A percentile compares a stretch with the other conserved stretches of the same genome.
Evolutionary conservation across 1,140 invertebrate genomes (phyloP).

Genomic region (Pogonus chalceus): DNA sequence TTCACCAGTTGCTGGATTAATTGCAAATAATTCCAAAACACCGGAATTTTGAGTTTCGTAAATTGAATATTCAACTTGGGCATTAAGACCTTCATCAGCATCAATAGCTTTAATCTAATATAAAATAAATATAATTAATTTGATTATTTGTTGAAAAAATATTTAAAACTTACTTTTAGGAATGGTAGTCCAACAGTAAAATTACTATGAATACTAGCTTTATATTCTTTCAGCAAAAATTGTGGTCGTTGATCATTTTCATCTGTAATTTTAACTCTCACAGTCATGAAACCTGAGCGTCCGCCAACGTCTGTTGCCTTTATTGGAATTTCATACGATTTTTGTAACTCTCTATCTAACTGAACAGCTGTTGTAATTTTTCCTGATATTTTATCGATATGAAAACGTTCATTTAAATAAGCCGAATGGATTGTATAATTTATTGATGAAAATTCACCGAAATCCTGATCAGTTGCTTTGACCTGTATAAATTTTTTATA

Average conservation of each 20-base stretch:
- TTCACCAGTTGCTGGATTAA: constrained; percentile 52
- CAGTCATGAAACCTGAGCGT: constrained; percentile 63
- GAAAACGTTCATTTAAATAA: constrained; percentile 63
- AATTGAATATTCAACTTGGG: constrained; percentile 54
- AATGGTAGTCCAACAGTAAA: constrained; percentile 51
- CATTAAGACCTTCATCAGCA: constrained; percentile 48
- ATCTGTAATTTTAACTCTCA: constrained; percentile 71
- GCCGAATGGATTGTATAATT: constrained; percentile 75
- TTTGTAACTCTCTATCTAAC: constrained; percentile 68
- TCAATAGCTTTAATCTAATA: constrained; percentile 53
- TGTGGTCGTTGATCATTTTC: constrained; percentile 79
- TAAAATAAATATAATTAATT: background rate
- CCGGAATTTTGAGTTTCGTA: constrained; percentile 49
- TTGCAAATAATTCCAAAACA: constrained; percentile 47
- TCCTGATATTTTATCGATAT: constrained; percentile 66
- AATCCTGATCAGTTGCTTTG: constrained; percentile 70
- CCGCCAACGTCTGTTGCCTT: constrained; percentile 81
- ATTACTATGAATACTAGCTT: constrained; percentile 58
- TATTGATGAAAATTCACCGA: constrained; percentile 67
- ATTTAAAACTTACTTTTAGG: constrained; percentile 46
- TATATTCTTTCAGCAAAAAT: constrained; percentile 73
- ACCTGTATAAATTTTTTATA: constrained; percentile 37
- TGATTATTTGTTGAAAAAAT: constrained; percentile 4
- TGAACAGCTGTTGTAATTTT: constrained; percentile 64
- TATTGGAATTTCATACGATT: constrained; percentile 67